phyloP scores from a whole-genome alignment of 2,888 invertebrate species.

The Chrysomela aeneicollis region DNA sequence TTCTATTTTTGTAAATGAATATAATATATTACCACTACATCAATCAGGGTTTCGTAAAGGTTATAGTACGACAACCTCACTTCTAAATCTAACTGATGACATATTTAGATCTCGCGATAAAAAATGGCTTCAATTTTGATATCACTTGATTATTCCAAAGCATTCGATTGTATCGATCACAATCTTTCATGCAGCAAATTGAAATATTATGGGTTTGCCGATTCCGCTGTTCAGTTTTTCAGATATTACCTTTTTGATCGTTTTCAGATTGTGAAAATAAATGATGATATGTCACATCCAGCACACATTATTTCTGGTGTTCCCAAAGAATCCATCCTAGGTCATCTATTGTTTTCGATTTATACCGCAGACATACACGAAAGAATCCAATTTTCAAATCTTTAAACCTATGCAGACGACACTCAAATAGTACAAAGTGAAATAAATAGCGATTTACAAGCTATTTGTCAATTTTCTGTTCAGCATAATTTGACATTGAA shows the following conservation, averaged over 20 bases:
- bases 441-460: too few relatives aligned
- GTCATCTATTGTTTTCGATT: not conserved
- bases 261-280: not conserved
- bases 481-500: too few relatives aligned
- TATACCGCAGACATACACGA: not conserved
- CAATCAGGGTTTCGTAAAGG: not conserved
- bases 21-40: too few relatives aligned
- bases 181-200: not conserved
- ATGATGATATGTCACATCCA: not conserved
- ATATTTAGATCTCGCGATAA: not conserved
- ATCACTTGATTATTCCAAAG: not conserved
- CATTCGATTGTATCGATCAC: not conserved
- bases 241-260: not conserved
- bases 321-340: not conserved
- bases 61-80: slow-evolving; percentile 1
- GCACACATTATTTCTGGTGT: not conserved
- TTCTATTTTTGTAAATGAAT: not conserved
- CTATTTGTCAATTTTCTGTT: too few relatives aligned
- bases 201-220: not conserved
- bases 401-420: not conserved
- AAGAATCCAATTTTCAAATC: not conserved
- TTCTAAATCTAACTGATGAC: not conserved
- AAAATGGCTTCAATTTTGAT: not conserved
- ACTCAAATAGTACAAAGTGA: not conserved
- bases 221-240: not conserved